A percentile compares a stretch with the other conserved stretches of the same genome.
phyloP scores from a whole-genome alignment of 1,140 invertebrate genomes.

The Drosophila ficusphila region DNA sequence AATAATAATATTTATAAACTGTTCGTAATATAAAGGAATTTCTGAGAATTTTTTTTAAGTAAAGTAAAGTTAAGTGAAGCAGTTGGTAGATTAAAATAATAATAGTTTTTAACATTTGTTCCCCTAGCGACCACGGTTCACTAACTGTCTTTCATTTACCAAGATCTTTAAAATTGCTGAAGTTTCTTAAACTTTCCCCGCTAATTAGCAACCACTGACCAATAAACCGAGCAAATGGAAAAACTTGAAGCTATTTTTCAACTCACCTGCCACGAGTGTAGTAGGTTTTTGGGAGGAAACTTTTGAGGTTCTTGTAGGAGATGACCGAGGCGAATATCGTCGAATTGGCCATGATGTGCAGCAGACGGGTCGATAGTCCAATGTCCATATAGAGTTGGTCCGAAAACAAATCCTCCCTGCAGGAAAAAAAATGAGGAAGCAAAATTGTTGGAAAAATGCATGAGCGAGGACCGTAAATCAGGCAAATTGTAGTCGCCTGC shows the following conservation, averaged over 20 bases:
- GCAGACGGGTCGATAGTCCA: conserved; percentile 65
- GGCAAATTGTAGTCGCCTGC: conserved; percentile 15
- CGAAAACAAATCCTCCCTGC: conserved; percentile 82
- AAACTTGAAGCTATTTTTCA: neutral
- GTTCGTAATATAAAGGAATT: no score
- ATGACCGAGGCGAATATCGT: conserved; percentile 84
- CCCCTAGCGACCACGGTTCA: no score
- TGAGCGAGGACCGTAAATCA: conserved; percentile 40
- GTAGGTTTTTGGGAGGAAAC: conserved; percentile 85
- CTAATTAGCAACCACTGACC: conserved; percentile 31
- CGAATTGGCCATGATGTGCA: conserved; percentile 82
- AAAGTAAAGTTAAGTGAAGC: no score
- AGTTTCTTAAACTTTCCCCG: neutral
- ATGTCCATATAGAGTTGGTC: conserved; percentile 84
- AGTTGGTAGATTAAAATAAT: no score
- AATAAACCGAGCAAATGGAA: neutral
- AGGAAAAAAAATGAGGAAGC: conserved; percentile 15
- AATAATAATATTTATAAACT: no score
- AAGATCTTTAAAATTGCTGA: conserved; percentile 9
- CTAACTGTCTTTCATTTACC: neutral
- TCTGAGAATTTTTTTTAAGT: no score
- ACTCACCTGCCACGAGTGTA: conserved; percentile 84
- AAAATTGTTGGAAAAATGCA: conserved; percentile 6
- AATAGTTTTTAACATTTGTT: no score
- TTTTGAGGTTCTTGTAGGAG: conserved; percentile 86